phyloP scores from a whole-genome alignment of 1,140 invertebrate species.

The Drosophila sproati region DNA sequence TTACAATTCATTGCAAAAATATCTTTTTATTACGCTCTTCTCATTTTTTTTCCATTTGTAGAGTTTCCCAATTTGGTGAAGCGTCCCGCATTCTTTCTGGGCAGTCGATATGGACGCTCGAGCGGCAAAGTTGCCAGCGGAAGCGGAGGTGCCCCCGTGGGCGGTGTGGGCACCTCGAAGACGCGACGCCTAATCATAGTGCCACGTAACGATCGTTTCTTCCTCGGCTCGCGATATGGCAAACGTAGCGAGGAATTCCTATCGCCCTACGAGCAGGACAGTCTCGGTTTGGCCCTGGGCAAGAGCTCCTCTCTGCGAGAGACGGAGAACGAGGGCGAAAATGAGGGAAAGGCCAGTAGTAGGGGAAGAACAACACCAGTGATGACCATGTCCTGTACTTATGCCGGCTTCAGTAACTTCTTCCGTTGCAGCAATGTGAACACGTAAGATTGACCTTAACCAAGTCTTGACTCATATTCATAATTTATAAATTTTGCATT shows the following conservation, averaged over 20 bases:
- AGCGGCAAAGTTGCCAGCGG: constrained; percentile 39
- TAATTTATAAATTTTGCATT: not conserved
- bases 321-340: not conserved
- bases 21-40: too few relatives aligned
- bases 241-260: constrained; percentile 66
- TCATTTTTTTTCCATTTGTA: constrained; percentile 5
- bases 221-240: constrained; percentile 81
- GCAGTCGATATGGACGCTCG: constrained; percentile 82
- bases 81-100: constrained; percentile 78
- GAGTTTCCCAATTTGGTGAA: constrained; percentile 59
- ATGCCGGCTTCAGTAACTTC: constrained; percentile 69
- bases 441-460: constrained; percentile 49
- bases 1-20: not conserved
- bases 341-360: constrained; percentile 12
- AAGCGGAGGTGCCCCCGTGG: not conserved
- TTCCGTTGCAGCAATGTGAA: constrained; percentile 66
- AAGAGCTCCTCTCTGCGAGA: constrained; percentile 20
- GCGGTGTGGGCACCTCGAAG: constrained; percentile 54
- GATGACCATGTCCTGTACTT: constrained; percentile 62
- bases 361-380: not conserved
- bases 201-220: constrained; percentile 82
- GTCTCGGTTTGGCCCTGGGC: constrained; percentile 34
- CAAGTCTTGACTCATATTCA: not conserved
- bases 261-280: constrained; percentile 61
- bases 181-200: constrained; percentile 69